Evolutionary conservation across 2,888 invertebrate genomes (phyloP).

Genomic region (Perizoma flavofasciatum): DNA sequence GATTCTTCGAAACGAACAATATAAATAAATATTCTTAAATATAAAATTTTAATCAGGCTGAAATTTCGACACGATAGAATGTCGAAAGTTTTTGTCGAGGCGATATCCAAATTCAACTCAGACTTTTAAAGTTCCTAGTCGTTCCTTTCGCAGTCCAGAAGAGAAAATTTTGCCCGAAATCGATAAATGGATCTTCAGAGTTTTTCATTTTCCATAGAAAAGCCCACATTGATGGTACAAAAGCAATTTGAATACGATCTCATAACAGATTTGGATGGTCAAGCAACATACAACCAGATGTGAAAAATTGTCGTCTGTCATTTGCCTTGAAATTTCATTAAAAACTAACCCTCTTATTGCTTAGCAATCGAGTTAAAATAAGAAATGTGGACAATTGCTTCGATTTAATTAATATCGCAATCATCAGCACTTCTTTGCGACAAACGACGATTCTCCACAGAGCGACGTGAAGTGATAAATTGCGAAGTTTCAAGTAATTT

Average conservation of each 20-base stretch:
- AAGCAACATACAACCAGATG: slow-evolving; percentile 70
- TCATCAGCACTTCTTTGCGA: slow-evolving; percentile 67
- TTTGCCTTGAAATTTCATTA: slow-evolving; percentile 13
- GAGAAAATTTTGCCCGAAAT: slow-evolving; percentile 62
- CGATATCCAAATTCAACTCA: slow-evolving; percentile 51
- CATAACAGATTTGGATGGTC: slow-evolving; percentile 59
- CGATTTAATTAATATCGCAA: slow-evolving; percentile 54
- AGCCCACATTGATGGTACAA: slow-evolving; percentile 67
- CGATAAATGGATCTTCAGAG: slow-evolving; percentile 75
- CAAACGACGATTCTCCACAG: slow-evolving; percentile 62
- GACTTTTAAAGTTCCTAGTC: slow-evolving; percentile 42
- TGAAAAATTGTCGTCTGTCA: slow-evolving; percentile 56
- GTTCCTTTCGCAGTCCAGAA: slow-evolving; percentile 69
- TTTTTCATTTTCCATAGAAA: slow-evolving; percentile 61
- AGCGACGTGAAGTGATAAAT: slow-evolving; percentile 51
- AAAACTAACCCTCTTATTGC: neutral
- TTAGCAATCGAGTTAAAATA: slow-evolving; percentile 1
- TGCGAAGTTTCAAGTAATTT: slow-evolving; percentile 44
- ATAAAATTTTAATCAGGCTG: neutral
- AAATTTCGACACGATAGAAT: slow-evolving; percentile 46
- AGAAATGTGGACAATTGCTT: slow-evolving; percentile 77
- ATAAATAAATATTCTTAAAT: slow-evolving; percentile 8
- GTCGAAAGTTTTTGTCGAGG: slow-evolving; percentile 57
- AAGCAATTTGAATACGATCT: slow-evolving; percentile 61
- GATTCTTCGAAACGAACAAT: neutral